Conservation (phyloP, 2,113 vertebrate genomes). For the Tragelaphus strepsiceros region DNA sequence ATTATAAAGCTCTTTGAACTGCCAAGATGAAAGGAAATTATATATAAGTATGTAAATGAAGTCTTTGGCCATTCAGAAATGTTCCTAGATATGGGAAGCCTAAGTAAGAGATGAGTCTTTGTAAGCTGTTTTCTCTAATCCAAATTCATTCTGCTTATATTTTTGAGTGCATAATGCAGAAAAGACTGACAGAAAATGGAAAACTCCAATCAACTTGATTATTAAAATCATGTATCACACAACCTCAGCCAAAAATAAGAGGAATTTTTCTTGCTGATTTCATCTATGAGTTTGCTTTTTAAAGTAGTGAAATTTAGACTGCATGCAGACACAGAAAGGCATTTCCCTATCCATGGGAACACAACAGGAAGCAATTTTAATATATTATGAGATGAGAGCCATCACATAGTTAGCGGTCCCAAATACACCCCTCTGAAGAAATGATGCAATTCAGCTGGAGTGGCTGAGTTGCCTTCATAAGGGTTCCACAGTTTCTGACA, state of each 20-base stretch:
- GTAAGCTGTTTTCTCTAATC: constrained; percentile 36
- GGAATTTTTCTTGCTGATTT: neutral
- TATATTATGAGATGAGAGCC: neutral
- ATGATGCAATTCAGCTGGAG: neutral
- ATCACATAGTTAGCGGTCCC: too few species aligned
- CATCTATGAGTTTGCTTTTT: neutral
- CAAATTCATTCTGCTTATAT: constrained; percentile 19
- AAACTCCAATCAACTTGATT: constrained; percentile 1
- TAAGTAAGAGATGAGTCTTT: constrained; percentile 23
- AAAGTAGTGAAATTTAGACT: neutral
- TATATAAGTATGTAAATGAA: constrained; percentile 50
- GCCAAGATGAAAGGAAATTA: constrained; percentile 59
- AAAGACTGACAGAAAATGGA: neutral
- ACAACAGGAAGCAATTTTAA: neutral
- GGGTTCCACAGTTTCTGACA: neutral
- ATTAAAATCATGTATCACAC: neutral
- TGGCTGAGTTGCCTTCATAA: neutral
- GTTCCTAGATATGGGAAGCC: neutral
- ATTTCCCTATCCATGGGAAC: neutral
- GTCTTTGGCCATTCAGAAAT: constrained; percentile 23
- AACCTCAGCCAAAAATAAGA: neutral
- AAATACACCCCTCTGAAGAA: neutral
- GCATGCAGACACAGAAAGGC: neutral
- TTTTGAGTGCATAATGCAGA: neutral
- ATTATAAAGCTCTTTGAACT: constrained; percentile 39